Percentiles rank a stretch among this genome's conserved stretches.
These are phyloP conservation scores for Cetonia aurata DNA, from an alignment of 2,888 invertebrate species.

Conservation along the genomic window DNA sequence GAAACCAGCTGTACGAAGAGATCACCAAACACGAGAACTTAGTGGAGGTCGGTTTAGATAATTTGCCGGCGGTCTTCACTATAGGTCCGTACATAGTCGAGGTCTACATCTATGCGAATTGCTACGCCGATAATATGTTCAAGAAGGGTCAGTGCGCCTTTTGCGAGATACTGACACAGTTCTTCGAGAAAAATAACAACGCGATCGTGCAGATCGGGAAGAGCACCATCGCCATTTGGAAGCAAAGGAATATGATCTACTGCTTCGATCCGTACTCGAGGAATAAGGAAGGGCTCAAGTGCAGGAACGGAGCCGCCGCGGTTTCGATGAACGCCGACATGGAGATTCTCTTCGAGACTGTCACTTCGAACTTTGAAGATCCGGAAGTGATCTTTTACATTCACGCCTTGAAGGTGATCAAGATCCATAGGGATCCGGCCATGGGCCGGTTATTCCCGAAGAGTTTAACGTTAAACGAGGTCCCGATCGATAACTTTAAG, in stretches of 20 bases:
- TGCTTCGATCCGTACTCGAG: constrained; percentile 77
- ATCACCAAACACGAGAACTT: constrained; percentile 67
- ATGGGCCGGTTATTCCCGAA: constrained; percentile 58
- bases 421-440: constrained; percentile 66
- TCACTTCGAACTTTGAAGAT: constrained; percentile 70
- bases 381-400: constrained; percentile 69
- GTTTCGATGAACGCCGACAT: constrained; percentile 74
- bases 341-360: constrained; percentile 70
- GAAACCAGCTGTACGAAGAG: constrained; percentile 72
- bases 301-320: constrained; percentile 71
- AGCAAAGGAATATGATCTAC: constrained; percentile 74
- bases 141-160: constrained; percentile 70
- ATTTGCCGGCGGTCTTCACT: constrained; percentile 71
- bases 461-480: constrained; percentile 60
- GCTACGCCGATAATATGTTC: constrained; percentile 65
- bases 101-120: constrained; percentile 71
- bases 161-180: constrained; percentile 67
- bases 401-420: constrained; percentile 74
- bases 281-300: constrained; percentile 68
- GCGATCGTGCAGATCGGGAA: constrained; percentile 73
- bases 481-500: constrained; percentile 60
- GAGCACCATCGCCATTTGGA: constrained; percentile 72
- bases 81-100: constrained; percentile 72
- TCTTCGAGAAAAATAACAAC: constrained; percentile 68
- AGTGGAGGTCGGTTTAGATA: constrained; percentile 69